Base-by-base conservation (phyloP, 1,140 invertebrate genomes). In the Trypoxylus dichotomus region DNA sequence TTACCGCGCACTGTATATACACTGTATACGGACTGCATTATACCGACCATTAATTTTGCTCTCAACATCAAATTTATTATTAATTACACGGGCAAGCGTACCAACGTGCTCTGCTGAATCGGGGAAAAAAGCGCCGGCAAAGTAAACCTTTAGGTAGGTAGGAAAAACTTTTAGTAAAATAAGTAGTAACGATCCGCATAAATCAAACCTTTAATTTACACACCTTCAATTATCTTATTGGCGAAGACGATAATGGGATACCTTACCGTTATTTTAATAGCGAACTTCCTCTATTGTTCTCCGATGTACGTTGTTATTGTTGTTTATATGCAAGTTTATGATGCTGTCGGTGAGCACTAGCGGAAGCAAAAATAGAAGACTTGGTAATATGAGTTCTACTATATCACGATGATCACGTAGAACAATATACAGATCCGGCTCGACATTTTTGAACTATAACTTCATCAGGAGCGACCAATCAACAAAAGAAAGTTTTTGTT, bases 241-340 rank as follows among this genome's bases (percentile, higher is more conserved):
- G 15, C 13, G 13, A 19, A 63, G 13, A 63, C 60, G 60, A 63
- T 63, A 63, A 63, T 63, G 60, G 21, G 60, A 63, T 58, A 63
- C 21, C 60, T 63, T 63, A 19, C 60, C 60, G 60, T 63, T 63
- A 63, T 63, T 63, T 63, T 63, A 63, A 63, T 63, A 27, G 25
- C 60, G 60, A 19, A 63, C 60, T 63, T 63, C 60, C 60, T 63
- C 60, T 24, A 25, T 63, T 63, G 60, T 63, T 63, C 47, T 63
- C 6, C 21, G 60, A 10, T 27, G 60, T 63, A 19, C 6, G 60
- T 21, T 11, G 60, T 37, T 63, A 19, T 63, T 63, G 60, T 63
- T 63, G 60, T 63, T 63, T 63, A 7, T 63, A 47, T 47, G 43
- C 15, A 47, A 13, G 43, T 63, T 63, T 63, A 27, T 63, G 19